Conservation (phyloP, 2,797 vertebrate species). For the Mareca penelope region DNA sequence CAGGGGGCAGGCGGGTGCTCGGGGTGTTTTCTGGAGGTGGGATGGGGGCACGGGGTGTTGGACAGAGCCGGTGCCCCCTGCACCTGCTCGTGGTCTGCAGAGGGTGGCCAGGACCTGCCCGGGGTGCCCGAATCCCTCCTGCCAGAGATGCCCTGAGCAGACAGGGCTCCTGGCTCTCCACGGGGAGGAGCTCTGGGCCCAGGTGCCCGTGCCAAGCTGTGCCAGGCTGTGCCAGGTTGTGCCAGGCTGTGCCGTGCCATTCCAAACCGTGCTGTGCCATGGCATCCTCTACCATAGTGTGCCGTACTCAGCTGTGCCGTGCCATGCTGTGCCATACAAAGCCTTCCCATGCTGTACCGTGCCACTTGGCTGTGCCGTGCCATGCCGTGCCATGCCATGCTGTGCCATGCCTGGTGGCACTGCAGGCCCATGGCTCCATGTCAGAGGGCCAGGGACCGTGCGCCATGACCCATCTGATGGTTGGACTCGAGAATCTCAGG, state of each 20-base stretch:
- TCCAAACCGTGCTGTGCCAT: not conserved
- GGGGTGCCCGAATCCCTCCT: no score
- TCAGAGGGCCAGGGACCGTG: not conserved
- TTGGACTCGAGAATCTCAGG: no score
- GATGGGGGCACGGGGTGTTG: rapidly evolving
- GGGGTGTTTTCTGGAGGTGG: not conserved
- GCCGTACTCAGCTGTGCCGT: not conserved
- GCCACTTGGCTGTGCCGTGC: not conserved
- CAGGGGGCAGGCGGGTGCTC: not conserved
- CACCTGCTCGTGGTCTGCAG: rapidly evolving
- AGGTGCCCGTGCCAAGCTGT: rapidly evolving
- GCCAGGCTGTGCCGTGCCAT: rapidly evolving
- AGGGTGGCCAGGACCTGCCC: not conserved
- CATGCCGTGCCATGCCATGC: not conserved
- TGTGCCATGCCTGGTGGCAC: not conserved
- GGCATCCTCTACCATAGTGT: no score
- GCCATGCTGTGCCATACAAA: no score
- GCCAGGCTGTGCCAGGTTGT: not conserved
- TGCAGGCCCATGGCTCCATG: no score
- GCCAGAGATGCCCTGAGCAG: rapidly evolving
- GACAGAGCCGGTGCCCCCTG: rapidly evolving
- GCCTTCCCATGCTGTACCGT: no score
- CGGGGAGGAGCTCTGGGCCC: not conserved
- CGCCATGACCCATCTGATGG: not conserved
- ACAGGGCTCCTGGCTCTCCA: not conserved